Conservation (phyloP, 2,888 invertebrate genomes). For the Gastracanthus pulcherrimus region DNA sequence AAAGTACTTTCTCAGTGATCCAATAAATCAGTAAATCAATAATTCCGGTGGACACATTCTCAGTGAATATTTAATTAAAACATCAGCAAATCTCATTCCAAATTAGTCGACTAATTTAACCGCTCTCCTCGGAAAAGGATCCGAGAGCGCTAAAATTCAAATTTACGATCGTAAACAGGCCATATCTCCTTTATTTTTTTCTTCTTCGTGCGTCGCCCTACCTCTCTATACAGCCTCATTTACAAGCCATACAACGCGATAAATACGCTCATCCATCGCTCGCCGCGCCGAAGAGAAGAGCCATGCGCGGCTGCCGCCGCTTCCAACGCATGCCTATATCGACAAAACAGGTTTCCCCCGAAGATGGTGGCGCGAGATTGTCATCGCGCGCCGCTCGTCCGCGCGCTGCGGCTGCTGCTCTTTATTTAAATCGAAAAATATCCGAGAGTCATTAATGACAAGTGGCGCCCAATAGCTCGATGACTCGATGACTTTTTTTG, state of each 20-base stretch:
- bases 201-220: not conserved
- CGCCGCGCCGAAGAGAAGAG: not conserved
- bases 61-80: conserved; percentile 40
- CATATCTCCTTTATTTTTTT: conserved; percentile 31
- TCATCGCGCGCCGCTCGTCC: conserved; percentile 65
- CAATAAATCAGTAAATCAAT: too few relatives aligned
- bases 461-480: conserved; percentile 76
- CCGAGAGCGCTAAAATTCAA: conserved; percentile 35
- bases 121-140: not conserved
- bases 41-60: not conserved
- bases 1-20: too few relatives aligned
- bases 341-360: conserved; percentile 49
- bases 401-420: conserved; percentile 62
- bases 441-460: conserved; percentile 76
- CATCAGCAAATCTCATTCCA: conserved; percentile 7
- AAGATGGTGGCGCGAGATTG: conserved; percentile 65
- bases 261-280: conserved; percentile 14
- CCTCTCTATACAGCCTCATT: conserved; percentile 13
- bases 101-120: too few relatives aligned
- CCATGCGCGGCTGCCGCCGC: not conserved
- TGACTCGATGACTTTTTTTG: conserved; percentile 76
- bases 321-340: too few relatives aligned
- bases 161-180: conserved; percentile 54
- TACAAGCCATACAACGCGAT: conserved; percentile 27
- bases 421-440: conserved; percentile 75